These are phyloP conservation scores for Alethe diademata DNA, from an alignment of 2,113 vertebrate genomes.

Conservation along the genomic window DNA sequence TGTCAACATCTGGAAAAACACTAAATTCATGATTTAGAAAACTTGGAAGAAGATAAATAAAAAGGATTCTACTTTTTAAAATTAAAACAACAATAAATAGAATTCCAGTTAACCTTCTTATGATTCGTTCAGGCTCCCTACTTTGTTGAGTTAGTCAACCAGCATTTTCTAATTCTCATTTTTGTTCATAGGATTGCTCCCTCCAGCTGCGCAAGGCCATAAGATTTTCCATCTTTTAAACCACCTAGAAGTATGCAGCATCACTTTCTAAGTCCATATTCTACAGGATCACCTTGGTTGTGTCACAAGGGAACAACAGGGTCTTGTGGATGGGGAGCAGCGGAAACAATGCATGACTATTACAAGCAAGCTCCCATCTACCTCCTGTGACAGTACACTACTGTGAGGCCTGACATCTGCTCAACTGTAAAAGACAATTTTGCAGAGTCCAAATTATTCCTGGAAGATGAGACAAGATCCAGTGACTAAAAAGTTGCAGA, in stretches of 20 bases:
- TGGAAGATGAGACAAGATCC: neutral
- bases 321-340: neutral
- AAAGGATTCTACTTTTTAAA: neutral
- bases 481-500: neutral
- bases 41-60: neutral
- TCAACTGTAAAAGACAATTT: neutral
- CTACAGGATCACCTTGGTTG: neutral
- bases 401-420: rapidly evolving
- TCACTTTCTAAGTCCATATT: neutral
- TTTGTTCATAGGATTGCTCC: neutral
- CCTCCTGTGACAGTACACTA: neutral
- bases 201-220: neutral
- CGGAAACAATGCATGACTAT: rapidly evolving
- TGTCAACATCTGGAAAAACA: neutral
- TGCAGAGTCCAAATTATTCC: neutral
- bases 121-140: neutral
- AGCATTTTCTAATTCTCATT: neutral
- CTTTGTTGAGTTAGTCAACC: neutral
- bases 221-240: neutral
- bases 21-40: neutral
- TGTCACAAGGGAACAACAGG: neutral
- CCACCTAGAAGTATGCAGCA: neutral
- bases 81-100: neutral
- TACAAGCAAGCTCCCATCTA: neutral
- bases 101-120: neutral